phyloP scores from a whole-genome alignment of 92 coral and sea anemone species.

The Diadumene lineata region DNA sequence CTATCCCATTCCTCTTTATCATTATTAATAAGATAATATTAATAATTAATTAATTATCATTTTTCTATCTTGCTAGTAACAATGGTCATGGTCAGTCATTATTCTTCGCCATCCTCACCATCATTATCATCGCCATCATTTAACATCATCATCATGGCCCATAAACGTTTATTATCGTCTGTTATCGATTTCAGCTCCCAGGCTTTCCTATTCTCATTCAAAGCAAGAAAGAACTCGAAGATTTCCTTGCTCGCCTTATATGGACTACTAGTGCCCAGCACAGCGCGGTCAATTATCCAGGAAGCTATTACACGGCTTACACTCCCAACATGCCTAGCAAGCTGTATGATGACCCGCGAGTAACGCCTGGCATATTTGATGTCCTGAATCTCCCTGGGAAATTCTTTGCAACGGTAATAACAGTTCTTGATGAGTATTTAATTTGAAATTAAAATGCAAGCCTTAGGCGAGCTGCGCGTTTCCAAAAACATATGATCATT shows the following conservation, averaged over 20 bases:
- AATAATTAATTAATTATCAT: no score
- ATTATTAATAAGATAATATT: background rate
- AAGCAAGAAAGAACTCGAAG: slow-evolving; percentile 30
- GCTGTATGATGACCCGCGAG: slow-evolving; percentile 62
- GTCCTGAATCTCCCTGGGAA: slow-evolving; percentile 53
- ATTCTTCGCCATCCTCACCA: background rate
- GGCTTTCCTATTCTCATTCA: slow-evolving; percentile 48
- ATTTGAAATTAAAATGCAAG: background rate
- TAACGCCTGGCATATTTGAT: slow-evolving; percentile 48
- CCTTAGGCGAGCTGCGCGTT: no score
- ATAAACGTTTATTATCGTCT: no score
- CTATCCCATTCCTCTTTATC: no score
- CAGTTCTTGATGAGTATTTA: background rate
- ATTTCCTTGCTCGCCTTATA: slow-evolving; percentile 53
- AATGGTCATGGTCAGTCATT: no score
- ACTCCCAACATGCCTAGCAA: slow-evolving; percentile 76
- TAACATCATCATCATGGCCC: no score
- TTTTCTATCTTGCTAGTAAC: background rate
- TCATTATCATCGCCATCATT: background rate
- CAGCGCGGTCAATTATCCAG: slow-evolving; percentile 66
- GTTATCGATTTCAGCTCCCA: slow-evolving; percentile 52
- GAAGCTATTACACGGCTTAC: slow-evolving; percentile 54
- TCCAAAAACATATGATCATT: no score
- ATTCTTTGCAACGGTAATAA: slow-evolving; percentile 15
- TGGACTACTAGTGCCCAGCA: slow-evolving; percentile 75